phyloP scores from a whole-genome alignment of 2,888 invertebrate genomes.

The Heliconius hortense region DNA sequence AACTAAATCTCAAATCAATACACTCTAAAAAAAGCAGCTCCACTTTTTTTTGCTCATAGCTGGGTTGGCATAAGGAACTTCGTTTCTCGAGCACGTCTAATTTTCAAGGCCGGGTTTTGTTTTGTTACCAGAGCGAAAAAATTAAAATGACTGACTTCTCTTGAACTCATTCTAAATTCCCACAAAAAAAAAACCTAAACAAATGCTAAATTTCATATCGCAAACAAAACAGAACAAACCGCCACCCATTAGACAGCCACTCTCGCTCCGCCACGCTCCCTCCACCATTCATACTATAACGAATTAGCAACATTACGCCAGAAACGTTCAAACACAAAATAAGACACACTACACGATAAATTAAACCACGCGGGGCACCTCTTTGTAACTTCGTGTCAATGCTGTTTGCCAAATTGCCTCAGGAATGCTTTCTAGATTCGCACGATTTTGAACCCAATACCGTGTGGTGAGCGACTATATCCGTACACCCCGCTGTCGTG shows the following conservation, averaged over 20 bases:
- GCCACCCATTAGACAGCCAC: not conserved
- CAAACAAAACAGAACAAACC: not conserved
- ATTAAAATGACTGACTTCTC: not conserved
- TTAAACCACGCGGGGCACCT: conserved; percentile 47
- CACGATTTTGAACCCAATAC: conserved; percentile 21
- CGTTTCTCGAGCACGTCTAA: not conserved
- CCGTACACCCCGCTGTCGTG: conserved; percentile 26
- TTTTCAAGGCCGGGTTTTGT: not conserved
- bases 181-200: no score
- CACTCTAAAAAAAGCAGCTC: no score
- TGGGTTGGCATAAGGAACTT: not conserved
- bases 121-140: not conserved
- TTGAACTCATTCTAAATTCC: no score
- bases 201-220: not conserved
- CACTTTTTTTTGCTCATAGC: not conserved
- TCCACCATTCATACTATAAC: conserved; percentile 20
- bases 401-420: conserved; percentile 61
- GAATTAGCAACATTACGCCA: conserved; percentile 33
- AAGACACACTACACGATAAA: conserved; percentile 42
- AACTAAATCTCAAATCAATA: no score
- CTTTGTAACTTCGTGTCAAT: conserved; percentile 51
- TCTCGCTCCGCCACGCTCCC: no score
- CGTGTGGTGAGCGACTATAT: conserved; percentile 10
- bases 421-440: conserved; percentile 39
- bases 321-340: conserved; percentile 35